These are phyloP conservation scores for Ataeniobius toweri DNA, from an alignment of 2,797 vertebrate genomes.

Conservation along the genomic window DNA sequence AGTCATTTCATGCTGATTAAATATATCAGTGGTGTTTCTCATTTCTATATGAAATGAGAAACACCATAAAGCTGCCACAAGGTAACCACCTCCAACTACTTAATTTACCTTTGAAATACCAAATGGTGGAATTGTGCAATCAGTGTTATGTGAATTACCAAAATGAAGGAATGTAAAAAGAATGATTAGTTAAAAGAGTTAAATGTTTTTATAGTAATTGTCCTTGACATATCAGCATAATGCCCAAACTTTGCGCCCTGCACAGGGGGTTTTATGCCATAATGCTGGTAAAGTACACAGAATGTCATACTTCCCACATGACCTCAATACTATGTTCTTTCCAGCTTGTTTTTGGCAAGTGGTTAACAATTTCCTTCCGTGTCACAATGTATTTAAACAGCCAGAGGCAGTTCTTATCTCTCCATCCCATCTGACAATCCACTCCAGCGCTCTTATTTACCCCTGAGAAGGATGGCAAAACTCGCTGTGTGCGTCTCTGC, in stretches of 20 bases:
- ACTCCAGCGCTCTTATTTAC: constrained; percentile 2
- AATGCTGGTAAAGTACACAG: not conserved
- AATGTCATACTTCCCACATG: constrained; percentile 21
- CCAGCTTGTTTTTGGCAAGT: not conserved
- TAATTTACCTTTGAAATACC: not conserved
- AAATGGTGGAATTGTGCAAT: not conserved
- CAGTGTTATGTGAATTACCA: not conserved
- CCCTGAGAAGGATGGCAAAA: constrained; percentile 54
- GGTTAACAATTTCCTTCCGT: not conserved
- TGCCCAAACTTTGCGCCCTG: not conserved
- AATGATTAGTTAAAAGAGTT: too few relatives aligned
- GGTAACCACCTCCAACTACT: not conserved
- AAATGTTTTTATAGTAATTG: not conserved
- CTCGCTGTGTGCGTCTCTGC: constrained; percentile 28
- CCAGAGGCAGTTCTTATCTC: not conserved
- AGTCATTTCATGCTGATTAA: not conserved
- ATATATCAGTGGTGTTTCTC: not conserved
- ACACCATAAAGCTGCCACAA: not conserved
- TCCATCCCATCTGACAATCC: constrained; percentile 5
- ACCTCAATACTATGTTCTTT: constrained; percentile 33
- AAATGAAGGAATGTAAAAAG: not conserved
- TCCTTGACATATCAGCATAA: not conserved
- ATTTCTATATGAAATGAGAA: not conserved
- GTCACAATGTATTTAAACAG: constrained; percentile 45
- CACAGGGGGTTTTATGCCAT: constrained; percentile 11